Base-by-base conservation (phyloP, 2,888 invertebrate genomes). In the Luffia ferchaultella region DNA sequence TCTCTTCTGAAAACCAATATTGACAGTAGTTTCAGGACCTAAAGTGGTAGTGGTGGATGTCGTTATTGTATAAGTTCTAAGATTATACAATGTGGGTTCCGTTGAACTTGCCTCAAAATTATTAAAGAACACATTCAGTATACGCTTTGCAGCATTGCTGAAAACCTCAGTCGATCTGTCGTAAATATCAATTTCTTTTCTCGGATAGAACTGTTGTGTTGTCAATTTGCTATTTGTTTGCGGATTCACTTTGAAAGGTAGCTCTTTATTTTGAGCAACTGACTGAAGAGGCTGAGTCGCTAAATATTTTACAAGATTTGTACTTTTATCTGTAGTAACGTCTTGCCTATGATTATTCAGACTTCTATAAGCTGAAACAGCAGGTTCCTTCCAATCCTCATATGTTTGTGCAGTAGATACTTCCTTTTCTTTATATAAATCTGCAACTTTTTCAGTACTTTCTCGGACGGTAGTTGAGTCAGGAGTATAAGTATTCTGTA, bases 281-380 rank as follows among this genome's bases (percentile, higher is more conserved):
- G 12, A 57, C 53, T 20, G 56, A 51, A 49, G n/a, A n/a, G n/a
- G n/a, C n/a, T n/a, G n/a, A n/a, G n/a, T n/a, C n/a, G n/a, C n/a
- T n/a, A n/a, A n/a, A n/a, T n/a, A n/a, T n/a, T n/a, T n/a, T n/a
- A n/a, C n/a, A n/a, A n/a, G n/a, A n/a, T n/a, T n/a, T n/a, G n/a
- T n/a, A n/a, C 63, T 61, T 20, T 67, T 62, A 30, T 63, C 58
- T 17, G 3, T 16, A 43, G 55, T 52, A 64, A 67, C 51, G 54
- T 55, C 42, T 52, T 56, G 55, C 55, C 83, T 64, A 19, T 86
- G 64, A 55, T 79, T 85, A 55, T 82, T 79, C 19, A 86, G 62
- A 30, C 86, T 80, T 60, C 78, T 82, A 54, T 82, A 87, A 0
- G 87, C 85, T 0, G 87, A 86, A 7, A 86, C 74, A 44, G 73